A percentile compares a stretch with the other conserved stretches of the same genome.
These are phyloP conservation scores for Mesembrinibis cayennensis DNA, from an alignment of 2,113 vertebrate genomes.

Conservation along the genomic window DNA sequence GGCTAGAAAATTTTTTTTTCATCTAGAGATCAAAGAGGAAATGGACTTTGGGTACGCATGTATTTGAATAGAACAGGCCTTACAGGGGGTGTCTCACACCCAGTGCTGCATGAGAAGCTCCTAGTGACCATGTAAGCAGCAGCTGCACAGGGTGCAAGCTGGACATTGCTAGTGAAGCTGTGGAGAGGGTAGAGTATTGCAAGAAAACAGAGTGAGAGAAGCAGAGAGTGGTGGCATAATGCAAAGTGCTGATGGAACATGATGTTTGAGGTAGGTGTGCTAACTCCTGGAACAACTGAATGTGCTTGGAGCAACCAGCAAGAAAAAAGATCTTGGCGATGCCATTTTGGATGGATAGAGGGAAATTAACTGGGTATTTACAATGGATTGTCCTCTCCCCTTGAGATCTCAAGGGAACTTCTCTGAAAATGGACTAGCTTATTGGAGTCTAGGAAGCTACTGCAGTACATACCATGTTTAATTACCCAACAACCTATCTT, in stretches of 20 bases:
- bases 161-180: not conserved
- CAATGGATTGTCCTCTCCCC: not conserved
- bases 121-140: not conserved
- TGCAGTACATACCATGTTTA: not conserved
- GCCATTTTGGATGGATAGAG: not conserved
- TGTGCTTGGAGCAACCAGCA: not conserved
- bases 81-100: not conserved
- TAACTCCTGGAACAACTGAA: not conserved
- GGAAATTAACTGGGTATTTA: not conserved
- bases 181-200: not conserved
- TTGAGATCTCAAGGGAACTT: not conserved
- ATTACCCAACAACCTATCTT: not conserved
- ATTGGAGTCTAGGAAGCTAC: not conserved
- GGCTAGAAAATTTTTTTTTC: not conserved
- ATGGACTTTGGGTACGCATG: accelerated
- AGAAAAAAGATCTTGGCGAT: not conserved
- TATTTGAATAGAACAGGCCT: not conserved
- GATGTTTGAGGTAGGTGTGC: not conserved
- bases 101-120: not conserved
- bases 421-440: not conserved
- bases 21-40: not conserved
- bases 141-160: not conserved
- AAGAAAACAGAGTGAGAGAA: not conserved
- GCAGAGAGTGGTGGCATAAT: not conserved
- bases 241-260: not conserved